Evolutionary conservation across 2,888 invertebrate genomes (phyloP), one percentile per base, ranked within the genome.

Genomic region (Latrodectus hesperus): DNA sequence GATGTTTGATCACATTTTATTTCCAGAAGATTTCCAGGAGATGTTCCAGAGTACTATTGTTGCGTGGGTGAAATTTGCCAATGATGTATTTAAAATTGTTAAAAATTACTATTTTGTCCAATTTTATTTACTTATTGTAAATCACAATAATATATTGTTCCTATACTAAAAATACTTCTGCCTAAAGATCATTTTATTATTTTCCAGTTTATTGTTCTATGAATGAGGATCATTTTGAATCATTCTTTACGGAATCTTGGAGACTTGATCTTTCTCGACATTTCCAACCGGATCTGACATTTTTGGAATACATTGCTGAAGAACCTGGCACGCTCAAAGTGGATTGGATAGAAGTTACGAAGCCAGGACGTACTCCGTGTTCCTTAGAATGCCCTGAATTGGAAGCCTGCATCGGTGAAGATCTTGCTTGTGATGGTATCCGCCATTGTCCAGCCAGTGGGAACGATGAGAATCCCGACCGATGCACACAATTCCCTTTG

Each of bases 381-480:
- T 94, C 94, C 89, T 94, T 95, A 92, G 94, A 95, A 74, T 96
- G 96, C 91, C 96, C 96, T 1, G 96, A 96, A 91, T 93, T 96
- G 79, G 95, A 96, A 89, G 96, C 96, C 0, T 96, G 96, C 92
- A 96, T 96, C 91, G 95, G 95, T 89, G 94, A 95, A 3, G 94
- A 95, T 0, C 92, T 96, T 3, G 96, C 96, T 96, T 96, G 96
- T 92, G 96, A 96, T 91, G 96, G 96, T 0, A 94, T 95, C 70
- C 93, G 94, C 0, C 96, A 96, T 91, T 96, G 96, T 91, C 96
- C 96, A 22, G 74, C 74, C 2, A 79, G 83, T 3, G 88, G 78
- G 0, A 82, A 75, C 22, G 96, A 96, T 91, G 96, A 96, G 93
- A 68, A 70, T 16, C 89, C 89, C 1, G 89, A 89, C 12, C 77